A percentile compares a stretch with the other conserved stretches of the same genome.
These are phyloP conservation scores for Fragum whitleyi DNA, from an alignment of 2,888 invertebrate species.

Conservation along the genomic window DNA sequence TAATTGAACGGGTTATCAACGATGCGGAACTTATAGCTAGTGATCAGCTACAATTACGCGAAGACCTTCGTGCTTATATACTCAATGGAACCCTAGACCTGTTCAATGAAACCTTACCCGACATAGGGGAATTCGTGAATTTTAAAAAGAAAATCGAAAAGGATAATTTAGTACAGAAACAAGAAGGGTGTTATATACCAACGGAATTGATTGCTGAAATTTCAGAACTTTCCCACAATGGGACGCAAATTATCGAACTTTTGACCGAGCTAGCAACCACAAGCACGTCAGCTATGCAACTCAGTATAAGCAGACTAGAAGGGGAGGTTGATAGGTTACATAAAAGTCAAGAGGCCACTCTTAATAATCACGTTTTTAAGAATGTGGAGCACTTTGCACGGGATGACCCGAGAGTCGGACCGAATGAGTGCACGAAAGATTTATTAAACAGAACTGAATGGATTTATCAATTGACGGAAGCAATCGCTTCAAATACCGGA, in stretches of 20 bases:
- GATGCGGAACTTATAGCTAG: conserved; percentile 73
- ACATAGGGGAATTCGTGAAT: conserved; percentile 36
- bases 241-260: conserved; percentile 65
- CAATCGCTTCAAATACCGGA: conserved; percentile 76
- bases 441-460: conserved; percentile 72
- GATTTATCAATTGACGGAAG: conserved; percentile 73
- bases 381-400: conserved; percentile 35
- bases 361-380: conserved; percentile 8
- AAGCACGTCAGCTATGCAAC: conserved; percentile 70
- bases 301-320: conserved; percentile 65
- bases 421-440: conserved; percentile 53
- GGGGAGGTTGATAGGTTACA: conserved; percentile 70
- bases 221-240: conserved; percentile 62
- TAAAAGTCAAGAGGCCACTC: conserved; percentile 44
- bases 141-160: conserved; percentile 9
- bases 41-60: conserved; percentile 70
- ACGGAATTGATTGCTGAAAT: conserved; percentile 54
- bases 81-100: conserved; percentile 55
- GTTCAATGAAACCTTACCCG: conserved; percentile 49
- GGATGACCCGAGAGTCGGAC: conserved; percentile 56
- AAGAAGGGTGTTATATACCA: conserved; percentile 51
- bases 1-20: conserved; percentile 73
- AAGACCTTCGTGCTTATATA: conserved; percentile 64
- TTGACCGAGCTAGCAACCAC: conserved; percentile 74
- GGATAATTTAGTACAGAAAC: conserved; percentile 1